phyloP scores from a whole-genome alignment of 30 jellyfish, hydroid and myxozoan species.

The Rhopilema esculentum region DNA sequence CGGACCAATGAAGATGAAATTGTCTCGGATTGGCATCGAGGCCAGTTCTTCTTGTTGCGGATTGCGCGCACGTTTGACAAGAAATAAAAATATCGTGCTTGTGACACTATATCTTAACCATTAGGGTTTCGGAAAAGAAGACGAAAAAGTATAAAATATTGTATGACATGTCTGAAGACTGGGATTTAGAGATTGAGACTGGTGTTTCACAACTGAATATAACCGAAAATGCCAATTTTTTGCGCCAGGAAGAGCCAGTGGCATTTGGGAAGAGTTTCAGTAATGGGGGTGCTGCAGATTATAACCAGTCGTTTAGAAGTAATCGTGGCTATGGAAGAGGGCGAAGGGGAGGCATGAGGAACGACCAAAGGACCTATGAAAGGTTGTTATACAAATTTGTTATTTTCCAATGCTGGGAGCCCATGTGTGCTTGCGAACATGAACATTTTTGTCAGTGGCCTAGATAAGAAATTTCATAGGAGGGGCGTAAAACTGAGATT shows the following conservation, averaged over 20 bases:
- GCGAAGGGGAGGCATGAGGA: not conserved
- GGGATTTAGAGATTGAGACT: conserved; percentile 58
- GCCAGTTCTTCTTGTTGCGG: too few species aligned
- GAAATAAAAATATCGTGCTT: not conserved
- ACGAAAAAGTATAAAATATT: not conserved
- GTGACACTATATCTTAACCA: not conserved
- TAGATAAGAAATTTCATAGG: too few species aligned
- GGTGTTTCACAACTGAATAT: conserved; percentile 42
- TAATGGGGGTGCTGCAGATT: not conserved
- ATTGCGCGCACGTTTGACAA: too few species aligned
- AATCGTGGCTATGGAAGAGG: conserved; percentile 36
- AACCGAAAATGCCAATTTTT: not conserved
- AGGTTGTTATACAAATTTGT: not conserved
- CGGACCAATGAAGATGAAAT: too few species aligned
- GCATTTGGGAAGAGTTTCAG: not conserved
- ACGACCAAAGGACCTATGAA: not conserved
- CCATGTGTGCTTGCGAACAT: too few species aligned
- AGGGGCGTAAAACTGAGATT: too few species aligned
- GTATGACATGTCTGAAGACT: conserved; percentile 43
- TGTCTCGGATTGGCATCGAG: too few species aligned
- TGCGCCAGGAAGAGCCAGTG: not conserved
- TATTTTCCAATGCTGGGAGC: not conserved
- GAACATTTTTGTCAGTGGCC: too few species aligned
- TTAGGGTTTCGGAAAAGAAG: not conserved
- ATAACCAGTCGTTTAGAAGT: not conserved